Evolutionary conservation across 2,797 vertebrate species (phyloP), one percentile per base, ranked within the genome.

Genomic region (Helarctos malayanus): DNA sequence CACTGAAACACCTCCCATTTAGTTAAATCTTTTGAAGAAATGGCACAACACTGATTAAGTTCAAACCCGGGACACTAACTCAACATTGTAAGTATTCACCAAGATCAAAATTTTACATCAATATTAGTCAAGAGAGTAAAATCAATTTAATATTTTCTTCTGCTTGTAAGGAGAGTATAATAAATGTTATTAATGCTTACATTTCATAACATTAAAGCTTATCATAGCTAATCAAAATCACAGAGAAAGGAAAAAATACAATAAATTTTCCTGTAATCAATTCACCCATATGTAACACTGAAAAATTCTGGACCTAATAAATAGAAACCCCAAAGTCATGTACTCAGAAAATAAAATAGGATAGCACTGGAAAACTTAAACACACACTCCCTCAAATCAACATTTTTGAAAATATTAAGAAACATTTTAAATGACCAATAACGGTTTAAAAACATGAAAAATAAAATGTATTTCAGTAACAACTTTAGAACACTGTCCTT

Each of bases 121-220:
- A 29, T 9, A 65, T 95, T 61, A 78, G 78, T 71, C 12, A 23
- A 84, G 16, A 61, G 19, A 89, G 32, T 27, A 89, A 89, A 96
- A 89, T 65, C 76, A 63, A 69, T 80, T 80, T 63, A 71, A 35
- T 52, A 52, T 68, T 65, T 85, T 49, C 79, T 95, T 59, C 68
- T 82, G 12, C 52, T 75, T 91, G 1, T 76, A 82, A 56, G 87
- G 49, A 18, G 15, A 91, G 5, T 68, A 49, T n/a, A 90, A 86
- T n/a, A 57, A 80, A 71, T 61, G 45, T 52, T 29, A 92, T 52
- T 68, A 86, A 85, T 54, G 7, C 65, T 75, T 71, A 68, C 29
- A 92, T 35, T 84, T 47, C 80, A 47, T 81, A 85, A 85, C 8
- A 76, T n/a, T 86, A 93, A 88, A 83, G 61, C 15, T 85, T 85